phyloP scores from a whole-genome alignment of 2,888 invertebrate species.

The Cylindroiulus punctatus region DNA sequence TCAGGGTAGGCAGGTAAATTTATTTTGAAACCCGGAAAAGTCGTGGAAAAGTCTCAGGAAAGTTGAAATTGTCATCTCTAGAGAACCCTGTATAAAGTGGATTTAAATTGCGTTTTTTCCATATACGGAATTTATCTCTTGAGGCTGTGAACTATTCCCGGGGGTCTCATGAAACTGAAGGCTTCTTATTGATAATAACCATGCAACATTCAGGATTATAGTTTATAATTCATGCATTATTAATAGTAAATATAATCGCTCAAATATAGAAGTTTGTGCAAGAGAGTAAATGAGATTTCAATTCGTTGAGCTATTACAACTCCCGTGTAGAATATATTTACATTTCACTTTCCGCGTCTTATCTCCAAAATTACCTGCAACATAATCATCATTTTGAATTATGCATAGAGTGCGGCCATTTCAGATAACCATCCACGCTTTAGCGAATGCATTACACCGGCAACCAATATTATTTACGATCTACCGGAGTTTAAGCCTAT shows the following conservation, averaged over 20 bases:
- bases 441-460: slow-evolving; percentile 10
- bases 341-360: neutral
- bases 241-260: slow-evolving; percentile 38
- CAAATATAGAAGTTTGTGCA: neutral
- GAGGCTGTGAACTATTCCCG: neutral
- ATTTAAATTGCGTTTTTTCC: neutral
- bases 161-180: neutral
- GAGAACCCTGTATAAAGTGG: too few species aligned
- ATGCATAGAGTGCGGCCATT: neutral
- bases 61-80: too few species aligned
- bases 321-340: neutral
- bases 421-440: slow-evolving; percentile 34
- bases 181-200: neutral
- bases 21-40: too few species aligned
- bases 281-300: neutral
- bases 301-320: neutral
- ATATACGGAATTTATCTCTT: neutral
- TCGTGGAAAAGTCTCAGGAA: too few species aligned
- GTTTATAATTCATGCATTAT: neutral
- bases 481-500: neutral
- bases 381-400: slow-evolving; percentile 27
- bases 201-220: neutral
- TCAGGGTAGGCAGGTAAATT: too few species aligned
- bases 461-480: neutral
- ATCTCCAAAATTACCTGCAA: slow-evolving; percentile 21